A percentile compares a stretch with the other conserved stretches of the same genome.
Evolutionary conservation across 2,888 invertebrate species (phyloP).

Genomic region (Strigamia transsilvanica): DNA sequence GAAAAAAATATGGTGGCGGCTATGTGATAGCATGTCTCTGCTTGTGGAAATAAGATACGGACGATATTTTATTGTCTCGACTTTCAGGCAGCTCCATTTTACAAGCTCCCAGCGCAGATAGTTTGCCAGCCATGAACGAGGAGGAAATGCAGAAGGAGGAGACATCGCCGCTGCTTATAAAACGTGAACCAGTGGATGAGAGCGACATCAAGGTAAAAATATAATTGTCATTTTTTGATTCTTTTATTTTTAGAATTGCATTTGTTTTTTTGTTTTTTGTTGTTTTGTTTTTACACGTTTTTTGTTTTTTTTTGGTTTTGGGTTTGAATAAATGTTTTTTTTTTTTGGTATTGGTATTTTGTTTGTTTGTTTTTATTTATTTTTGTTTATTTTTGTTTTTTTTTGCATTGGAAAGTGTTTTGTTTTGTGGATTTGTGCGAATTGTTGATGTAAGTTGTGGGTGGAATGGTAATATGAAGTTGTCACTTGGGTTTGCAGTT

Average conservation of each 20-base stretch:
- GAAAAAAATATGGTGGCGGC: constrained; percentile 18
- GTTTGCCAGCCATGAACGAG: constrained; percentile 12
- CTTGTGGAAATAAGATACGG: constrained; percentile 30
- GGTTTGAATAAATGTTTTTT: too few relatives aligned
- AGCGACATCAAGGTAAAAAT: constrained; percentile 54
- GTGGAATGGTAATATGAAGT: too few relatives aligned
- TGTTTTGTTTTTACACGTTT: too few relatives aligned
- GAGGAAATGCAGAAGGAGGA: constrained; percentile 30
- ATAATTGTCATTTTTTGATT: not conserved
- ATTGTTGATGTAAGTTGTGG: too few relatives aligned
- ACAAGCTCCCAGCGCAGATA: constrained; percentile 17
- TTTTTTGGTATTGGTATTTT: too few relatives aligned
- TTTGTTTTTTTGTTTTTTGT: not conserved
- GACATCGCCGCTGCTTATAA: constrained; percentile 35
- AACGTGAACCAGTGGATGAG: constrained; percentile 53
- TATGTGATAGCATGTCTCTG: constrained; percentile 26
- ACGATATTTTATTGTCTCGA: constrained; percentile 30
- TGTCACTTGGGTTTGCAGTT: too few relatives aligned
- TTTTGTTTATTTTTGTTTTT: too few relatives aligned
- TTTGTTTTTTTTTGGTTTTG: not conserved
- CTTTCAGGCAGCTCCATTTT: constrained; percentile 30
- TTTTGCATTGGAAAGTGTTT: too few relatives aligned
- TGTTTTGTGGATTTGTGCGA: too few relatives aligned
- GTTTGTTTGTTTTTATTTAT: too few relatives aligned
- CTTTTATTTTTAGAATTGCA: not conserved